Evolutionary conservation across 1,140 invertebrate species (phyloP).

Genomic region (Bombus huntii): DNA sequence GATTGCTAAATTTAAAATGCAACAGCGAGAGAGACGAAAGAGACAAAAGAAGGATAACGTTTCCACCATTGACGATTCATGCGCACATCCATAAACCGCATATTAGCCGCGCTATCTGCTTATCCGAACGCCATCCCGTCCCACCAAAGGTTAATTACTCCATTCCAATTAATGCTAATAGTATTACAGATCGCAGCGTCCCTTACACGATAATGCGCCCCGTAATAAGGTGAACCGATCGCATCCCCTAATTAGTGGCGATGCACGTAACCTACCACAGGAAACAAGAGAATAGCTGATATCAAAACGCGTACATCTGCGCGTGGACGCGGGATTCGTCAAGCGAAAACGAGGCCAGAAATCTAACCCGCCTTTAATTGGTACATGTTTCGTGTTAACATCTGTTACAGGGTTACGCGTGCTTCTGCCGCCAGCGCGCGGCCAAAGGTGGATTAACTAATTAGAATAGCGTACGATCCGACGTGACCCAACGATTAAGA

Average conservation of each 20-base stretch:
- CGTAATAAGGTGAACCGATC: conserved; percentile 54
- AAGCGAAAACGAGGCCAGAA: background rate
- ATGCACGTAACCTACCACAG: conserved; percentile 15
- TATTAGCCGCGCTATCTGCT: conserved; percentile 26
- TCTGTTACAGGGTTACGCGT: conserved; percentile 44
- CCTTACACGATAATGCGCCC: conserved; percentile 27
- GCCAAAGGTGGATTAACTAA: conserved; percentile 68
- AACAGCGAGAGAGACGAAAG: no score
- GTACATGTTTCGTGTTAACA: conserved; percentile 63
- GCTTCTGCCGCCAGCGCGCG: conserved; percentile 35
- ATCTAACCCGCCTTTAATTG: conserved; percentile 37
- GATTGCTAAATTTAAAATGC: no score
- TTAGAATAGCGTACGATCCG: conserved; percentile 65
- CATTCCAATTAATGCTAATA: conserved; percentile 51
- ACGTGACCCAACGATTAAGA: conserved; percentile 65
- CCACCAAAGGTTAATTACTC: conserved; percentile 49
- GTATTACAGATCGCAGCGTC: conserved; percentile 40
- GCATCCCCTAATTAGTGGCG: conserved; percentile 50
- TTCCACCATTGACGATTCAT: no score
- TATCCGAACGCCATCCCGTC: background rate
- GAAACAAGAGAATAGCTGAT: background rate
- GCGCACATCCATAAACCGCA: background rate
- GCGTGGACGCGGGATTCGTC: conserved; percentile 14
- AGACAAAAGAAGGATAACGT: no score
- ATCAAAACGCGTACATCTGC: conserved; percentile 12